phyloP scores from a whole-genome alignment of 2,888 invertebrate species.

The Meta bourneti region DNA sequence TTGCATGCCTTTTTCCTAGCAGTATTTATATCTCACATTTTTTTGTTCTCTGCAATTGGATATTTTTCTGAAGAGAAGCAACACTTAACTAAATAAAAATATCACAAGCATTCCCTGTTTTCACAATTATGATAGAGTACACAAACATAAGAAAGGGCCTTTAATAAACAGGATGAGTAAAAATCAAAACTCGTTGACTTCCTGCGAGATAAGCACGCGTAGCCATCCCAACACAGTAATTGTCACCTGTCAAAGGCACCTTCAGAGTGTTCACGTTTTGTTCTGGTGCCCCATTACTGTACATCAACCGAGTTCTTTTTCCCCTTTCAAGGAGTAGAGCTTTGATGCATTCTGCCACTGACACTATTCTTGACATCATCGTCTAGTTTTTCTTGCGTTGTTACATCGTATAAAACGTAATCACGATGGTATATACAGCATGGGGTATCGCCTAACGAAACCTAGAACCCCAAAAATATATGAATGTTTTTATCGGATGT shows the following conservation, averaged over 20 bases:
- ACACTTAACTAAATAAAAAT: too few species aligned
- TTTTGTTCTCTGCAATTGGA: too few species aligned
- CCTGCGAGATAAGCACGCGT: neutral
- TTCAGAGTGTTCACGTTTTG: neutral
- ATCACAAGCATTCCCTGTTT: too few species aligned
- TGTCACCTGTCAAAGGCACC: constrained; percentile 14
- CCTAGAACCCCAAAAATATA: too few species aligned
- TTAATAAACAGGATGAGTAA: neutral
- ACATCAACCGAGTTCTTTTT: neutral
- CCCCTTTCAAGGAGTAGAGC: neutral
- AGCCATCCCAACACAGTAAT: neutral
- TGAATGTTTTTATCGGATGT: too few species aligned
- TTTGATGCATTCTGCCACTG: neutral
- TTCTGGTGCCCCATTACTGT: constrained; percentile 4
- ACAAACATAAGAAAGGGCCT: too few species aligned
- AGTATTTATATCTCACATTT: too few species aligned
- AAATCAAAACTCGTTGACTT: neutral
- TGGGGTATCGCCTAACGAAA: too few species aligned
- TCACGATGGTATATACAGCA: too few species aligned
- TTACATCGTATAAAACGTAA: neutral
- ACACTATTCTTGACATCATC: neutral
- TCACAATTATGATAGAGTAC: too few species aligned
- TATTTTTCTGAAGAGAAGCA: too few species aligned
- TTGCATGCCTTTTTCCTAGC: too few species aligned
- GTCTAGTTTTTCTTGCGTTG: neutral